Percentiles rank a stretch among this genome's conserved stretches.
phyloP scores from a whole-genome alignment of 2,888 invertebrate genomes.

The Cheilosia soror region DNA sequence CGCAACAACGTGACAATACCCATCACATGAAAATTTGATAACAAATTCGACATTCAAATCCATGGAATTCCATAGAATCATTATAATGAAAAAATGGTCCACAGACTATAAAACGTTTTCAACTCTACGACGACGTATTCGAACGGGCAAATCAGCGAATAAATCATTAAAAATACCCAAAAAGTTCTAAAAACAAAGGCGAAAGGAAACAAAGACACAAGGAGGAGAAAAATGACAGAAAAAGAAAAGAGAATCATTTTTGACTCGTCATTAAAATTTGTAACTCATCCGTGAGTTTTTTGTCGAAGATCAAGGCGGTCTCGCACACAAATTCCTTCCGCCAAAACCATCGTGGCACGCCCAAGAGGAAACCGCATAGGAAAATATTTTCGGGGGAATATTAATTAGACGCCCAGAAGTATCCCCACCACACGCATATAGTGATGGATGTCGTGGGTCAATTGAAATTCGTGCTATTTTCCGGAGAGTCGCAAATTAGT shows the following conservation, averaged over 20 bases:
- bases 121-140: constrained; percentile 19
- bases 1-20: constrained; percentile 24
- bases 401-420: constrained; percentile 34
- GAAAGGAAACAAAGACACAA: constrained; percentile 13
- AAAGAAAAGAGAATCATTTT: not conserved
- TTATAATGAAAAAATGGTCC: constrained; percentile 4
- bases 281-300: constrained; percentile 24
- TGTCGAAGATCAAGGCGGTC: constrained; percentile 23
- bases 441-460: constrained; percentile 10
- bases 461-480: constrained; percentile 42
- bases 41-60: constrained; percentile 29
- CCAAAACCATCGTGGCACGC: constrained; percentile 25
- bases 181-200: not conserved
- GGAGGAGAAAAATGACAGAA: not conserved
- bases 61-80: constrained; percentile 29
- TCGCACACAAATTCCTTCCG: constrained; percentile 39
- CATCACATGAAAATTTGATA: constrained; percentile 30
- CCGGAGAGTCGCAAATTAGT: constrained; percentile 37
- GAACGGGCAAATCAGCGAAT: constrained; percentile 36
- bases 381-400: constrained; percentile 46
- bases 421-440: not conserved
- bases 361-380: constrained; percentile 2
- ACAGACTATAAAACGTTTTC: constrained; percentile 12
- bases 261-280: constrained; percentile 59
- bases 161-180: constrained; percentile 40